Percentiles rank a stretch among this genome's conserved stretches.
Conservation (phyloP, 2,797 vertebrate species). For the Lepus oiostolus region DNA sequence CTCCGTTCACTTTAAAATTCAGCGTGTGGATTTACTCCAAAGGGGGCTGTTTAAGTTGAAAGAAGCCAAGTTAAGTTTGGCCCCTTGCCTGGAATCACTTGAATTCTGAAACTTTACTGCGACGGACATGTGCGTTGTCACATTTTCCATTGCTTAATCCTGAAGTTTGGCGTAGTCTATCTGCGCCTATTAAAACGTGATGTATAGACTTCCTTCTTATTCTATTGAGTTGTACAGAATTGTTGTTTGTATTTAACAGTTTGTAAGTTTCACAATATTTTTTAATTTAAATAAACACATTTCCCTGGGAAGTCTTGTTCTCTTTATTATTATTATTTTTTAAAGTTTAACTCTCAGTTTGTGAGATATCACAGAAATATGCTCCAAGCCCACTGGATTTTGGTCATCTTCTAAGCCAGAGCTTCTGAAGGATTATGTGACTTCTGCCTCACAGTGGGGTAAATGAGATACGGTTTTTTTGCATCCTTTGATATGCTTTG, state of each 20-base stretch:
- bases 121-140: conserved; percentile 88
- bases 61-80: conserved; percentile 89
- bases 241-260: conserved; percentile 89
- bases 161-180: conserved; percentile 84
- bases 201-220: conserved; percentile 88
- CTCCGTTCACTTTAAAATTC: conserved; percentile 83
- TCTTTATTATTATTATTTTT: conserved; percentile 33
- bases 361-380: background rate
- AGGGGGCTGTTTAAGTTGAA: conserved; percentile 87
- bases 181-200: conserved; percentile 83
- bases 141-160: conserved; percentile 89
- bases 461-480: background rate
- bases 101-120: conserved; percentile 90
- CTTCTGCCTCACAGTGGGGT: background rate
- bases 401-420: background rate
- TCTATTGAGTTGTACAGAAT: conserved; percentile 88
- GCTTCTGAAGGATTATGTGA: background rate
- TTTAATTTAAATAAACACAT: conserved; percentile 91
- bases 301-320: conserved; percentile 48
- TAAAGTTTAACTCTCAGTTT: background rate
- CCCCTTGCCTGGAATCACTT: conserved; percentile 92
- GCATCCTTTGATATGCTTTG: conserved; percentile 14
- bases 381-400: background rate
- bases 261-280: conserved; percentile 87
- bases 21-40: conserved; percentile 87